Evolutionary conservation across 2,888 invertebrate genomes (phyloP), one percentile per base, ranked within the genome.

Genomic region (Patella caerulea): DNA sequence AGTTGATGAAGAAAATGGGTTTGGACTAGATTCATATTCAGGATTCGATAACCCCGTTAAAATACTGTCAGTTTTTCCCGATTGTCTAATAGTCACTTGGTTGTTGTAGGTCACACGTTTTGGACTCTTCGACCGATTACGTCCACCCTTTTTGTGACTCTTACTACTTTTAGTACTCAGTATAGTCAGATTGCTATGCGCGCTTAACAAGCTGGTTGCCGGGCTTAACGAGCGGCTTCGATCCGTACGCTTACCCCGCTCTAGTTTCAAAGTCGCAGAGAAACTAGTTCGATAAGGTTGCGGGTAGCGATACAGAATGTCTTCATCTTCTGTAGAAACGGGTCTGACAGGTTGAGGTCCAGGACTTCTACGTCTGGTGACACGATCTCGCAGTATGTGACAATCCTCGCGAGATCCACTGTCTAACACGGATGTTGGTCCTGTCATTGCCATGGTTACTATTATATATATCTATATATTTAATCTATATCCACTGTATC

Each of bases 281-380:
- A 90, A 89, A 77, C 89, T 89, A 55, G 90, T 90, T 55, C 88
- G 83, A 81, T 90, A 90, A 0, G 89, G 88, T 82, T 90, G 90
- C 0, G 88, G 82, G 70, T 90, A 84, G 45, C 86, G 80, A 29
- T 83, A 79, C 19, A 80, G 79, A 1, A 88, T 79, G 14, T 84
- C 82, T 5, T 84, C 84, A 45, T 83, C 81, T 3, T 82, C 80
- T 53, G 78, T 77, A 69, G 53, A 78, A 74, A 24, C 80, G 71
- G 24, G 76, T 71, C 17, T 75, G 74, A 7, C 79, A 73, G 70
- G 54, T 7, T 73, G 77, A 75, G 34, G 72, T 24, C 54, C 85
- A 0, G 87, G 88, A 78, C 87, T 87, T 29, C 84, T 83, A 52
- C 82, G 83, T 2, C 89, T 81, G 1, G 89, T 89, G 34, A 89